Evolutionary conservation across 2,797 vertebrate genomes (phyloP), one percentile per base, ranked within the genome.

Genomic region (Pelobates cultripes): DNA sequence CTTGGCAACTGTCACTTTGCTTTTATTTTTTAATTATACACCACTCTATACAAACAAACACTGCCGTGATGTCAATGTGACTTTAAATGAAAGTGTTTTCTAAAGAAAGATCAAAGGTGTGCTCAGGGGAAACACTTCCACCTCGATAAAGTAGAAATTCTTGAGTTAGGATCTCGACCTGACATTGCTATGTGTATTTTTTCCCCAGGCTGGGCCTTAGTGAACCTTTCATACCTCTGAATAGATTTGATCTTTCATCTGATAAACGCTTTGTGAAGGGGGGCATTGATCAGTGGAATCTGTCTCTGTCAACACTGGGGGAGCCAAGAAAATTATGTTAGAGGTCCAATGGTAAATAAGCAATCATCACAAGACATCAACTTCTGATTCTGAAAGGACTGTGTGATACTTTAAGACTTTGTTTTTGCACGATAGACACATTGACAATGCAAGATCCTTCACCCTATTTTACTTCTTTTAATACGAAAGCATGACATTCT

Each of bases 201-300:
- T 53, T 75, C 76, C 81, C 81, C 81, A 69, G 81, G 81, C 75
- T 78, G 51, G 75, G 76, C 75, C 76, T 61, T 74, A n/a, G 70
- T 53, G 15, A 78, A 68, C 70, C 76, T 60, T 64, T 78, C 71
- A 78, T 78, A 83, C 76, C 75, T 83, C 63, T 42, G 81, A 83
- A 78, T 78, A 63, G 61, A 83, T 83, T 74, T 83, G 70, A 83
- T 83, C 81, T 83, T 83, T 78, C 70, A 78, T 83, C 75, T 43
- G 76, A 78, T 78, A 83, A 78, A 83, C 64, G 45, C 51, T 78
- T 83, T 73, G 75, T 83, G 81, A 83, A 83, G 76, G 75, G 70
- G 70, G 75, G 70, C 70, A 5, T 55, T 78, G 63, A 83, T 83
- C 81, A 61, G 64, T 73, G 63, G 76, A 74, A 83, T 83, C 81